A percentile compares a stretch with the other conserved stretches of the same genome.
phyloP scores from a whole-genome alignment of 37 sponge, comb jelly and placozoan species.

The Diacarnus erythraeanus region DNA sequence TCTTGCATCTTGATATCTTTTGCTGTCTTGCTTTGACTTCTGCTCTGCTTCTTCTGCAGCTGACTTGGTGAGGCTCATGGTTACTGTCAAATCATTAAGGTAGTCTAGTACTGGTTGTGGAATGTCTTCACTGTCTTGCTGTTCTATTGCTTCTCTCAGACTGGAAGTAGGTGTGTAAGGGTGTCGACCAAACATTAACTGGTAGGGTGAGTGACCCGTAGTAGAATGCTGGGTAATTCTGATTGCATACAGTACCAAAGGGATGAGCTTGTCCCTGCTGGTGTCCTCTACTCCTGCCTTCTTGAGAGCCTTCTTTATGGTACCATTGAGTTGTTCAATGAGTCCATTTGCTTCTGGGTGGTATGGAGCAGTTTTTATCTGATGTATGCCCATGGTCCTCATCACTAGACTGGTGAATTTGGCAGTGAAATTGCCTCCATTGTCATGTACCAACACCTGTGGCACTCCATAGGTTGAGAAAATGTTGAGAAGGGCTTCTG shows the following conservation, averaged over 20 bases:
- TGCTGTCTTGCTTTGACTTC: neutral
- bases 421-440: neutral
- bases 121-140: neutral
- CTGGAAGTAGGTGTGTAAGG: neutral
- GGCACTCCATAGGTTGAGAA: neutral
- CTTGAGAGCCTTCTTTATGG: neutral
- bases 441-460: neutral
- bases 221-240: neutral
- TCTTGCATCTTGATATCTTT: neutral
- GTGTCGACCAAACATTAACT: neutral
- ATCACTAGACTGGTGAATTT: neutral
- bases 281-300: neutral
- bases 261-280: neutral
- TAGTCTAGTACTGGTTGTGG: neutral
- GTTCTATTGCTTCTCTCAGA: neutral
- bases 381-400: neutral
- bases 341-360: neutral
- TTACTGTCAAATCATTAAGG: neutral
- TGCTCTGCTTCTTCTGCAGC: neutral
- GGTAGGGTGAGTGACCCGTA: neutral
- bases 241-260: neutral
- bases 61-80: neutral
- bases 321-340: neutral
- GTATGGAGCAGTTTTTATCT: neutral
- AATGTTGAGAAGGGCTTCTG: neutral